Percentiles rank a stretch among this genome's conserved stretches.
phyloP scores from a whole-genome alignment of 2,113 vertebrate species.

The Seriola dumerili region DNA sequence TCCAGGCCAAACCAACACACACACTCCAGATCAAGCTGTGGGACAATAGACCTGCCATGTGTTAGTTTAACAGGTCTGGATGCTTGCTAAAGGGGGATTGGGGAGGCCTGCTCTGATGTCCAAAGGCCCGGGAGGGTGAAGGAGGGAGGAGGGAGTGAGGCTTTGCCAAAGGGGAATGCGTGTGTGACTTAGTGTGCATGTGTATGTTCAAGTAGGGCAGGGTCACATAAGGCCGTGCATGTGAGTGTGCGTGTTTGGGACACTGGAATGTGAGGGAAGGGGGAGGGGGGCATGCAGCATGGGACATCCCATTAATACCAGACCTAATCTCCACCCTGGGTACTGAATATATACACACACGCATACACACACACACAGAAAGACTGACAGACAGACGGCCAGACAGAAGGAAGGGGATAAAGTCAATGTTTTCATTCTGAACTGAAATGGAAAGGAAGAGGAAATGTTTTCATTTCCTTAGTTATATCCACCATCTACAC shows the following conservation, averaged over 20 bases:
- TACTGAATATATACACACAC: conserved; percentile 50
- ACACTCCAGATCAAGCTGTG: conserved; percentile 69
- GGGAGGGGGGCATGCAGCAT: conserved; percentile 51
- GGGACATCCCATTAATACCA: conserved; percentile 76
- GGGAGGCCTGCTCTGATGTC: conserved; percentile 69
- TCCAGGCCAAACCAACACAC: conserved; percentile 79
- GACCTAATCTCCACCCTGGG: conserved; percentile 73
- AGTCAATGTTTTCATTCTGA: conserved; percentile 53
- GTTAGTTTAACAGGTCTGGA: conserved; percentile 79
- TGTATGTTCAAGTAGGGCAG: conserved; percentile 61
- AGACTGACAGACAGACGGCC: conserved; percentile 23
- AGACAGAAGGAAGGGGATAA: conserved; percentile 17
- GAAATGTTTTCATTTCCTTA: conserved; percentile 59
- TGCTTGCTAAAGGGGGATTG: conserved; percentile 70
- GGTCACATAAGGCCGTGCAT: conserved; percentile 63
- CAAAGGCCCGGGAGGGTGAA: conserved; percentile 52
- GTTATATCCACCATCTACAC: conserved; percentile 34
- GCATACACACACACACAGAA: conserved; percentile 8
- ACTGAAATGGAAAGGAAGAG: conserved; percentile 55
- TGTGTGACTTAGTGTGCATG: conserved; percentile 48
- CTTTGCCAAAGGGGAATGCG: conserved; percentile 55
- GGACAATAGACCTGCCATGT: conserved; percentile 75
- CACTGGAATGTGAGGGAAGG: conserved; percentile 74
- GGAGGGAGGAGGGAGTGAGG: conserved; percentile 31
- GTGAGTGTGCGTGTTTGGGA: conserved; percentile 67